Base-by-base conservation (phyloP, 2,113 vertebrate genomes). In the Strigops habroptila region DNA sequence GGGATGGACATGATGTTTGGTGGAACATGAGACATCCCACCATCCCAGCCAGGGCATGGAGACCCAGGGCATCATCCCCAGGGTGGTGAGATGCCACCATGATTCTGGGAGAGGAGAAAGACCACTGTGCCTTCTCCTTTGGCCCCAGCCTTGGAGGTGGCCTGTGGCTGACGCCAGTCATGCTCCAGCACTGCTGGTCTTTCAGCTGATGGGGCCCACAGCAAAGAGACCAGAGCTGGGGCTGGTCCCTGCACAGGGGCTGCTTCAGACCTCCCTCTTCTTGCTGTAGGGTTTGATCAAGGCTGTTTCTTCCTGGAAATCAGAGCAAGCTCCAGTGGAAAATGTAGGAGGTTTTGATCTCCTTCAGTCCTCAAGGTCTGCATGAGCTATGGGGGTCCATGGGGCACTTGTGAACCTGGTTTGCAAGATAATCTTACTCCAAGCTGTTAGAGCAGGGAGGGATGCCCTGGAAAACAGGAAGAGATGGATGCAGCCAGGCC, bases 1-100 rank as follows among this genome's bases (percentile, higher is more conserved):
- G 2, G 76, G 33, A 18, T 2, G 21, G 55, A 49, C 18, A 1
- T 0, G 1, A 37, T 1, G 3, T 21, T 57, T 39, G 55, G 8
- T 3, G 78, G 51, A 55, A 31, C 33, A 0, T 14, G 77, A 71
- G 39, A 16, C 35, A 15, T n/a, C n/a, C 65, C 68, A 43, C 43
- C 3, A 0, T 51, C 10, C 25, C 3, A 2, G 3, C 28, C 0
- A 0, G 35, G 71, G 7, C 60, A 21, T 0, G 67, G 85, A 57
- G 48, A 46, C 27, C 75, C 21, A 31, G n/a, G 57, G 33, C 33
- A 35, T 59, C 8, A 1, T 46, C 33, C 62, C 37, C 1, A 2
- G 22, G 3, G 6, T 35, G 12, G 48, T 41, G 13, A 48, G 41
- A 37, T 0, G 22, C 35, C 18, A 1, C 62, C 0, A 1, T 8